A percentile compares a stretch with the other conserved stretches of the same genome.
These are phyloP conservation scores for Zaprionus camerounensis DNA, from an alignment of 1,140 invertebrate species.

Conservation along the genomic window DNA sequence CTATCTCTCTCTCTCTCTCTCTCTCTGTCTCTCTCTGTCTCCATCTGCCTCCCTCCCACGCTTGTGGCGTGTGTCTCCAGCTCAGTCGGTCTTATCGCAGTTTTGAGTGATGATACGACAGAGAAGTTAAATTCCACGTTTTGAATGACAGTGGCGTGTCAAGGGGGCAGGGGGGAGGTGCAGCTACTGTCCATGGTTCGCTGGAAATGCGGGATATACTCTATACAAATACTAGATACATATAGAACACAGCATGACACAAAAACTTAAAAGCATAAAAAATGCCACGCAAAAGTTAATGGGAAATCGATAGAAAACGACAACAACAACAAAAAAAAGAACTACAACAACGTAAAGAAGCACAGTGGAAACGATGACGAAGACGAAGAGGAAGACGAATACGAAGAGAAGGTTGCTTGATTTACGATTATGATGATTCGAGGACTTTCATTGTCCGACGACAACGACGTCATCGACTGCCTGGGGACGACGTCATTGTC, in stretches of 20 bases:
- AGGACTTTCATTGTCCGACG: background rate
- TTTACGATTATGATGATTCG: constrained; percentile 25
- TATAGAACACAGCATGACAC: constrained; percentile 8
- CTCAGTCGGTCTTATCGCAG: constrained; percentile 15
- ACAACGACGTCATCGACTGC: constrained; percentile 5
- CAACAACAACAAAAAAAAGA: constrained; percentile 38
- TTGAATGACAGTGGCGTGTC: constrained; percentile 8
- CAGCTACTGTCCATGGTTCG: background rate
- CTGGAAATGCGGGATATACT: background rate
- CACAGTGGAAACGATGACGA: constrained; percentile 12
- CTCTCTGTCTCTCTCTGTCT: background rate
- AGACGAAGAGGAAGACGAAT: background rate
- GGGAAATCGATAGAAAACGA: constrained; percentile 65
- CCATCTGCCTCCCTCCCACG: background rate
- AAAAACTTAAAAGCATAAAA: constrained; percentile 46
- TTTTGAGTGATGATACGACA: constrained; percentile 38
- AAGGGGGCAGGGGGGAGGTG: background rate
- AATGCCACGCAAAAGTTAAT: constrained; percentile 76
- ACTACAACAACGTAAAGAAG: background rate
- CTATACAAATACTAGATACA: background rate
- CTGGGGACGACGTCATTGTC: background rate
- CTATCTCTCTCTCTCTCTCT: background rate
- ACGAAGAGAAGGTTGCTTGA: constrained; percentile 21
- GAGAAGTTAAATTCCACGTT: constrained; percentile 34
- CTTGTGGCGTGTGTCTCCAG: background rate